Percentiles rank a stretch among this genome's conserved stretches.
Evolutionary conservation across 30 jellyfish, hydroid and myxozoan species (phyloP).

Genomic region (Phacellophora camtschatica): DNA sequence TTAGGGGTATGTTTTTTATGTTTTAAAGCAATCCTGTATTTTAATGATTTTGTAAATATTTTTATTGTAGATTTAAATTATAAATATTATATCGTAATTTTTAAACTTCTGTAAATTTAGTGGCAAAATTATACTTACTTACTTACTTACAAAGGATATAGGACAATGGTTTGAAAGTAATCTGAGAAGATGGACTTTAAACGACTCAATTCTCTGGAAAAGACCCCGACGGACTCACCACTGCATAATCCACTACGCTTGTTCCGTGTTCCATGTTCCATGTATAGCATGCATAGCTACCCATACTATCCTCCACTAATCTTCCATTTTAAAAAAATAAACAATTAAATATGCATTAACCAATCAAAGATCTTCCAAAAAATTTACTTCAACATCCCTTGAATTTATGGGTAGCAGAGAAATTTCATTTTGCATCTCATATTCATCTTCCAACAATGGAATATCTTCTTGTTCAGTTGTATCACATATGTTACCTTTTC

Average conservation of each 20-base stretch:
- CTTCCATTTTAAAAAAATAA: background rate
- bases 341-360: background rate
- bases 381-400: background rate
- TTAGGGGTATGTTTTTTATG: no score
- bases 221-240: background rate
- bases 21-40: no score
- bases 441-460: background rate
- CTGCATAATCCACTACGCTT: background rate
- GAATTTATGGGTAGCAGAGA: background rate
- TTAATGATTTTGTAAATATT: no score
- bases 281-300: background rate
- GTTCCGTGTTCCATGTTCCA: background rate
- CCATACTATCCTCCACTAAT: background rate
- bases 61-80: background rate
- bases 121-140: no score
- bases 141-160: background rate
- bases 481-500: background rate
- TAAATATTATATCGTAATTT: no score
- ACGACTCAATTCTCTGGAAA: background rate
- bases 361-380: background rate
- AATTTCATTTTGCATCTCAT: background rate
- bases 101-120: no score
- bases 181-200: background rate
- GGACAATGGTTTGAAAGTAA: background rate
- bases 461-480: background rate